Evolutionary conservation across 2,888 invertebrate species (phyloP).

Genomic region (Alloscopus bannaensis): DNA sequence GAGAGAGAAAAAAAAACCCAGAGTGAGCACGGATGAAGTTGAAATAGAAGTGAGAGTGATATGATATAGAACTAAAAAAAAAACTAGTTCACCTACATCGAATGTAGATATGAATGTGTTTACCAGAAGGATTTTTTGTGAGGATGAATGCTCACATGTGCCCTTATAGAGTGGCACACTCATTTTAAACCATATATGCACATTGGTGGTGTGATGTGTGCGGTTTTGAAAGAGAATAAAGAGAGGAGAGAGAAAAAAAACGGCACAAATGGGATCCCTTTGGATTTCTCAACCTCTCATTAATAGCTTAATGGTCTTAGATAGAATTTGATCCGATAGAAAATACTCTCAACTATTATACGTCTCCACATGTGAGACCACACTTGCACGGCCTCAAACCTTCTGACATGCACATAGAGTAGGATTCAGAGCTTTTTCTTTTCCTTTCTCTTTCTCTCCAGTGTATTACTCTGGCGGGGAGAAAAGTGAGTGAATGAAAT

Average conservation of each 20-base stretch:
- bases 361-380: constrained; percentile 15
- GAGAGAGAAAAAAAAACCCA: constrained; percentile 4
- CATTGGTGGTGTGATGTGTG: constrained; percentile 3
- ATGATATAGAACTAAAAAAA: too few relatives aligned
- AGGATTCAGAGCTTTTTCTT: too few relatives aligned
- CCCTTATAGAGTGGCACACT: background rate
- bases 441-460: constrained; percentile 1
- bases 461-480: background rate
- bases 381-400: constrained; percentile 1
- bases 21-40: background rate
- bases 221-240: constrained; percentile 13
- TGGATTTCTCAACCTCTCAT: constrained; percentile 43
- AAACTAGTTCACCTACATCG: background rate
- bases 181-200: background rate
- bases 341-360: constrained; percentile 5
- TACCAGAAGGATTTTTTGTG: too few relatives aligned
- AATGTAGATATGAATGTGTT: background rate
- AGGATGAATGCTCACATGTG: background rate
- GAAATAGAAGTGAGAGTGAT: background rate
- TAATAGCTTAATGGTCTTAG: constrained; percentile 47
- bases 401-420: too few relatives aligned
- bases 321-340: constrained; percentile 35
- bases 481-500: constrained; percentile 16
- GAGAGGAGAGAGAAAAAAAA: constrained; percentile 14
- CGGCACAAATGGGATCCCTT: constrained; percentile 38